Conservation (phyloP, 2,888 invertebrate genomes). For the Gasteruption jaculator region DNA sequence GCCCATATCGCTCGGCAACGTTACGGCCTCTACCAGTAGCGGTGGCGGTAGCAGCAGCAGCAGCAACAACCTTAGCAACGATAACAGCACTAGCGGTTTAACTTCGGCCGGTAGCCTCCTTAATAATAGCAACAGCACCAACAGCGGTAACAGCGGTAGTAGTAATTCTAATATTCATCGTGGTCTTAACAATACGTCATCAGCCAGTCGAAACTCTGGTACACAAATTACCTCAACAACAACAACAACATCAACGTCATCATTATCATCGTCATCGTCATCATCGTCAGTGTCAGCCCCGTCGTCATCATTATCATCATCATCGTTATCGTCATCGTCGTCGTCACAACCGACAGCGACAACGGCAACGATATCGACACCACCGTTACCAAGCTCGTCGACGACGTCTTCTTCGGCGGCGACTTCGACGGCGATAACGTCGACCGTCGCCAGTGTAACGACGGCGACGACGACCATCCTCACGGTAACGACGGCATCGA, state of each 20-base stretch:
- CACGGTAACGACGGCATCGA: conserved; percentile 27
- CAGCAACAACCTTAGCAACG: conserved; percentile 13
- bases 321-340: conserved; percentile 7
- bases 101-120: conserved; percentile 23
- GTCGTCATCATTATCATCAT: conserved; percentile 7
- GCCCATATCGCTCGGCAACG: conserved; percentile 33
- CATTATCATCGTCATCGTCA: too few relatives aligned
- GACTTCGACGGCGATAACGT: conserved; percentile 7
- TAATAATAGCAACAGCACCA: conserved; percentile 23
- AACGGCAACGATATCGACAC: neutral
- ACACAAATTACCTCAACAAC: too few relatives aligned
- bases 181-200: too few relatives aligned
- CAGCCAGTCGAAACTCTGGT: too few relatives aligned
- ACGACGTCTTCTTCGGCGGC: conserved; percentile 14
- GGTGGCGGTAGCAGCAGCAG: conserved; percentile 28
- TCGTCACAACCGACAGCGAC: neutral
- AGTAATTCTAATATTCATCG: too few relatives aligned
- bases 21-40: conserved; percentile 29
- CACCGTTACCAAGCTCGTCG: too few relatives aligned
- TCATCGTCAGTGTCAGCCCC: conserved; percentile 10
- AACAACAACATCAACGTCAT: too few relatives aligned
- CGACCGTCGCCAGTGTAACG: neutral
- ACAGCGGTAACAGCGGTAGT: conserved; percentile 22
- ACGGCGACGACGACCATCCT: conserved; percentile 24
- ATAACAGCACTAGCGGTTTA: conserved; percentile 14